phyloP scores from a whole-genome alignment of 2,797 vertebrate genomes.

The Kryptopterus vitreolus region DNA sequence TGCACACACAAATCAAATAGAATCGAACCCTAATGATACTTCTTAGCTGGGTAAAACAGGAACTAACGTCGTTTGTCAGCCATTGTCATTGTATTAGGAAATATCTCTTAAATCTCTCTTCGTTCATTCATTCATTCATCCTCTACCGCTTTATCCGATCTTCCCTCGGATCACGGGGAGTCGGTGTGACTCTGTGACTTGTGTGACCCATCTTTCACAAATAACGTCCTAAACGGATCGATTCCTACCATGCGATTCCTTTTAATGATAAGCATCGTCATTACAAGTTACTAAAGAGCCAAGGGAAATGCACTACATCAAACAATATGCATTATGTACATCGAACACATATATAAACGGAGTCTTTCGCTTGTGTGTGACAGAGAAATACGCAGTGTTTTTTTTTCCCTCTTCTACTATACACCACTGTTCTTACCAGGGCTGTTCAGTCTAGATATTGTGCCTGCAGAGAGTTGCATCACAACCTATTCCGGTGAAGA shows the following conservation, averaged over 20 bases:
- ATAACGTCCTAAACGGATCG: no score
- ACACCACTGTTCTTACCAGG: background rate
- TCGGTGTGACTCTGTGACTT: no score
- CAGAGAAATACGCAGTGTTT: background rate
- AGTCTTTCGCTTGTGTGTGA: background rate
- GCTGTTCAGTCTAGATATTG: background rate
- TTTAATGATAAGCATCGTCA: background rate
- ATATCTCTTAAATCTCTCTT: no score
- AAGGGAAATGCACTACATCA: background rate
- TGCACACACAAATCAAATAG: background rate
- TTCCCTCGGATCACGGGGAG: no score
- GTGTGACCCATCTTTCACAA: background rate
- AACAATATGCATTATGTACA: background rate
- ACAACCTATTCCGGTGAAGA: background rate
- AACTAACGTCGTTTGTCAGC: background rate
- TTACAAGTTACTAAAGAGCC: background rate
- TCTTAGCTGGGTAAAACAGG: background rate
- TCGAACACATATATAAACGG: background rate
- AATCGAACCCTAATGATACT: background rate
- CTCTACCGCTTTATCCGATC: no score
- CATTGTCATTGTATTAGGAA: background rate
- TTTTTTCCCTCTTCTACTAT: background rate
- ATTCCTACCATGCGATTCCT: no score
- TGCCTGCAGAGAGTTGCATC: conserved; percentile 12
- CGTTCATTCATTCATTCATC: no score